Evolutionary conservation across 2,888 invertebrate genomes (phyloP).

Genomic region (Hypolimnas misippus): DNA sequence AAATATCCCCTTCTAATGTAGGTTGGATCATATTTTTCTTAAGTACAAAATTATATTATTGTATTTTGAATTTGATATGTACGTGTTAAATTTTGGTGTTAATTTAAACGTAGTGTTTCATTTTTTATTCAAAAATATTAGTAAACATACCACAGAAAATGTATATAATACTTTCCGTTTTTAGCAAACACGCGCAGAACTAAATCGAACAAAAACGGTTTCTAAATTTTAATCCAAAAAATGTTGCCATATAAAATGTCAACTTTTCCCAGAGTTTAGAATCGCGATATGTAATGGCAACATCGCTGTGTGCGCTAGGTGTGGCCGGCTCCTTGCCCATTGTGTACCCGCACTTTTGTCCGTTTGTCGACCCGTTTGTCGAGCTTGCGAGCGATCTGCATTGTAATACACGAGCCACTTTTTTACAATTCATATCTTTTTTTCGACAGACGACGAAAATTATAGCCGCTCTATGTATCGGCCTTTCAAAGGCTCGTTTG

Average conservation of each 20-base stretch:
- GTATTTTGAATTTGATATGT: no score
- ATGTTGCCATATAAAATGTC: conserved; percentile 14
- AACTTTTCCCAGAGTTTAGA: conserved; percentile 29
- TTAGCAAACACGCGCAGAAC: not conserved
- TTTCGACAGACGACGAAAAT: conserved; percentile 31
- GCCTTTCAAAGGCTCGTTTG: not conserved
- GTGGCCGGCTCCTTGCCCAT: conserved; percentile 69
- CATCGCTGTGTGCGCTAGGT: conserved; percentile 53
- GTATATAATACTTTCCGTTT: not conserved
- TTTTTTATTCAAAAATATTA: no score
- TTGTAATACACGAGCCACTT: conserved; percentile 35
- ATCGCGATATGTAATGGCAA: conserved; percentile 37
- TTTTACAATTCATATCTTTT: conserved; percentile 35
- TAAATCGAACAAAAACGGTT: conserved; percentile 3
- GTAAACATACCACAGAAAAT: no score
- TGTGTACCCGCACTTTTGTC: conserved; percentile 52
- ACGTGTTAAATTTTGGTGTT: no score
- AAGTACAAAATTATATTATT: no score
- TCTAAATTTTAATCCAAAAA: conserved; percentile 12
- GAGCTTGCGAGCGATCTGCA: conserved; percentile 33
- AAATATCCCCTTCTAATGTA: no score
- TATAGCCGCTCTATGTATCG: conserved; percentile 12
- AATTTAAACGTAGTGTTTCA: no score
- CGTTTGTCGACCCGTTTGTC: conserved; percentile 24
- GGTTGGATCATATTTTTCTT: no score